Evolutionary conservation across 1,140 invertebrate species (phyloP).

Genomic region (Fopius arisanus): DNA sequence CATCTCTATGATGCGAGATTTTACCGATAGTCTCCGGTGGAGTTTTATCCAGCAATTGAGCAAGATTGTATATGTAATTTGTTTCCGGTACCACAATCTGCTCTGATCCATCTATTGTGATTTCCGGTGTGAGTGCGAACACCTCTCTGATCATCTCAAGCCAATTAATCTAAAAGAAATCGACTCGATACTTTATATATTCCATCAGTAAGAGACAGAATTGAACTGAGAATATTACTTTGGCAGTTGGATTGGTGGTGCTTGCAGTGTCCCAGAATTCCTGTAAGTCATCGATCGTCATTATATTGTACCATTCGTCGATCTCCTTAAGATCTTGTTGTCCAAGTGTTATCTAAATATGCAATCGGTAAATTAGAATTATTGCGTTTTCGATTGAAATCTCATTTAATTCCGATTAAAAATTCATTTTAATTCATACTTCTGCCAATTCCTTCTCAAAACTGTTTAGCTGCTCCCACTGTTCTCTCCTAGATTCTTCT

Average conservation of each 20-base stretch:
- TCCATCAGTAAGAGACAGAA: too few species aligned
- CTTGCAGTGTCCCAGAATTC: background rate
- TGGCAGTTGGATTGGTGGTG: background rate
- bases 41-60: background rate
- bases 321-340: background rate
- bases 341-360: background rate
- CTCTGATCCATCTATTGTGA: background rate
- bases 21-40: background rate
- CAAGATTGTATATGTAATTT: background rate
- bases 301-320: background rate
- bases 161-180: constrained; percentile 12
- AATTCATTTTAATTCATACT: background rate
- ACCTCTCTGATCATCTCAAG: constrained; percentile 9
- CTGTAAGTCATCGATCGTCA: background rate
- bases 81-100: background rate
- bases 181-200: background rate
- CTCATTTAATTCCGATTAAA: too few species aligned
- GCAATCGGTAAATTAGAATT: background rate
- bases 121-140: background rate
- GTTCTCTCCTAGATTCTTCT: background rate
- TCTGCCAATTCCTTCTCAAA: background rate
- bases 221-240: background rate
- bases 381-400: background rate
- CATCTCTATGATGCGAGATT: background rate
- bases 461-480: background rate